Conservation (phyloP, 2,113 vertebrate genomes). For the Bubo scandiacus region DNA sequence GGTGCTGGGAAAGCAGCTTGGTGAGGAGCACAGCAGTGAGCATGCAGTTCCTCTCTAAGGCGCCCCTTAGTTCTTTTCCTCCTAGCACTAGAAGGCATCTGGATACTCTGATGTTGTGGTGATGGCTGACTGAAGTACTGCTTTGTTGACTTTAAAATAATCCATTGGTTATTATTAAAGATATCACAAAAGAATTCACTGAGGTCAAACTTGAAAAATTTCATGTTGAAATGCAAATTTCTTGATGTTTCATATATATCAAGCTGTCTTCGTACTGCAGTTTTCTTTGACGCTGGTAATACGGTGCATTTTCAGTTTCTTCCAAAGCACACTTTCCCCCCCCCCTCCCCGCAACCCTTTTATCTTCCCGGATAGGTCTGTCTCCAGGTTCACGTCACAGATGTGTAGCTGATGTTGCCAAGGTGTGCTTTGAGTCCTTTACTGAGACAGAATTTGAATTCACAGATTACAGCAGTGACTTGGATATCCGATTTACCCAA, state of each 20-base stretch:
- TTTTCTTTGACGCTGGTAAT: neutral
- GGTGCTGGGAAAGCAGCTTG: neutral
- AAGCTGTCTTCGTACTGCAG: neutral
- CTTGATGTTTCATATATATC: neutral
- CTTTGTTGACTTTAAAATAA: neutral
- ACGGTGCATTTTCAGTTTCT: neutral
- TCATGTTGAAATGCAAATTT: constrained; percentile 5
- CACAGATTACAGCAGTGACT: neutral
- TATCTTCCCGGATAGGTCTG: neutral
- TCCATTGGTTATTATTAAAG: neutral
- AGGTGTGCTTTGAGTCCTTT: neutral
- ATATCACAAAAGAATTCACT: neutral
- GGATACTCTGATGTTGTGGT: neutral
- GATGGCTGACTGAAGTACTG: neutral
- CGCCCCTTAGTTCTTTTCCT: neutral
- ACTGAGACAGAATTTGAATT: neutral
- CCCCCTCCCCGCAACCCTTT: neutral
- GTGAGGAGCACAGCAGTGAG: neutral
- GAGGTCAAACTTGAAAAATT: neutral
- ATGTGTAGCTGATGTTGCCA: neutral
- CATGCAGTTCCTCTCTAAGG: neutral
- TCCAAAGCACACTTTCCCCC: neutral
- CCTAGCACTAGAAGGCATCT: neutral
- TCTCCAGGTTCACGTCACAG: neutral
- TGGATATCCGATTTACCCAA: neutral